phyloP scores from a whole-genome alignment of 1,140 invertebrate species.

The Lepidurus apus region DNA sequence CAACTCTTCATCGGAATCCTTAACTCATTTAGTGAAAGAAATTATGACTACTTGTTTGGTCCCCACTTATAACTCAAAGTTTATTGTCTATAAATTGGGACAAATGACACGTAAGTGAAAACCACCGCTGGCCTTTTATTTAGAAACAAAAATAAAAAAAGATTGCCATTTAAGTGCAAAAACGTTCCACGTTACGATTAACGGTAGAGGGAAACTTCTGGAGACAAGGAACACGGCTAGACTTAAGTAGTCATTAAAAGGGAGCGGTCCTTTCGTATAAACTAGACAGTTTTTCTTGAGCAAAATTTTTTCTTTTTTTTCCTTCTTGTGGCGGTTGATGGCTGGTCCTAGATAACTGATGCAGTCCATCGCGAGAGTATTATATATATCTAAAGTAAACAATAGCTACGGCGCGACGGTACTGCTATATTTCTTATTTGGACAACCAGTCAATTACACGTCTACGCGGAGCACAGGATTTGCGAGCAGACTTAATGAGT shows the following conservation, averaged over 20 bases:
- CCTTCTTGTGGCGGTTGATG: slow-evolving; percentile 10
- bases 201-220: not conserved
- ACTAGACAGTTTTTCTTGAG: not conserved
- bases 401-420: slow-evolving; percentile 13
- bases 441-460: slow-evolving; percentile 18
- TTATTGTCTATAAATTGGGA: not conserved
- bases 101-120: no score
- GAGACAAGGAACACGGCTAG: not conserved
- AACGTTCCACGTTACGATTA: not conserved
- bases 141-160: not conserved
- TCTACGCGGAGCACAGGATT: slow-evolving; percentile 12
- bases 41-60: not conserved
- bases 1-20: not conserved
- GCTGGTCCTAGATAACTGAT: not conserved
- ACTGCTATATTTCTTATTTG: slow-evolving; percentile 19
- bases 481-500: slow-evolving; percentile 21
- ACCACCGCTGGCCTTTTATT: not conserved
- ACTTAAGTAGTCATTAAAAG: slow-evolving; percentile 2
- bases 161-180: not conserved
- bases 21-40: not conserved
- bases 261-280: slow-evolving; percentile 6
- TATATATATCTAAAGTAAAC: slow-evolving; percentile 1
- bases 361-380: not conserved
- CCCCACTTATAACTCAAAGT: not conserved
- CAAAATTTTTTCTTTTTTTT: not conserved